These are phyloP conservation scores for Bathybates hornii DNA, from an alignment of 2,113 vertebrate species.

Conservation along the genomic window DNA sequence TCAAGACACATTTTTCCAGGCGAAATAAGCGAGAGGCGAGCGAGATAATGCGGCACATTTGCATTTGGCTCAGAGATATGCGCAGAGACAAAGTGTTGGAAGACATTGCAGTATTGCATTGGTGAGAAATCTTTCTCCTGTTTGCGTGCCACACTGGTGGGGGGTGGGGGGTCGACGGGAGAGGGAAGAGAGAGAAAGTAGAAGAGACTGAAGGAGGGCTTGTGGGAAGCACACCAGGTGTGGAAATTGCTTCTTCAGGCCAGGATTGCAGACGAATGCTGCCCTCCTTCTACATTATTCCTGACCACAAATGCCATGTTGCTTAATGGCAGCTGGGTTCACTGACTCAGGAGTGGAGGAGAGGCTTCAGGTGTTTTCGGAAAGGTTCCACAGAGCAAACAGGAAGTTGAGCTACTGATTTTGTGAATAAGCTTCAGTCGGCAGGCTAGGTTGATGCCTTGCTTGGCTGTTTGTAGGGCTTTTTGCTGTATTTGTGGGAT, in stretches of 20 bases:
- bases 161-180: not conserved
- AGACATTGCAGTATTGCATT: slow-evolving; percentile 14
- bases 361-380: slow-evolving; percentile 11
- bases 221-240: slow-evolving; percentile 55
- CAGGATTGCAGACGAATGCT: slow-evolving; percentile 30
- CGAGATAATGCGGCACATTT: slow-evolving; percentile 10
- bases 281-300: slow-evolving; percentile 18
- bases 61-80: slow-evolving; percentile 33
- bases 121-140: slow-evolving; percentile 7
- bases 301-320: slow-evolving; percentile 30
- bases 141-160: not conserved
- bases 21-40: not conserved
- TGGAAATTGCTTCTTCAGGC: slow-evolving; percentile 25
- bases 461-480: slow-evolving; percentile 37
- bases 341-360: slow-evolving; percentile 3
- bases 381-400: not conserved
- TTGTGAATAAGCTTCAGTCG: slow-evolving; percentile 31
- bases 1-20: slow-evolving; percentile 2
- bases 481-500: slow-evolving; percentile 56
- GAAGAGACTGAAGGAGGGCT: not conserved
- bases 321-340: slow-evolving; percentile 18
- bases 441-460: not conserved
- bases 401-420: slow-evolving; percentile 11
- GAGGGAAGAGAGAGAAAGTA: not conserved
- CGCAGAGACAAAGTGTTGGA: slow-evolving; percentile 34